phyloP scores from a whole-genome alignment of 2,888 invertebrate genomes.

The Drosophila kuntzei region DNA sequence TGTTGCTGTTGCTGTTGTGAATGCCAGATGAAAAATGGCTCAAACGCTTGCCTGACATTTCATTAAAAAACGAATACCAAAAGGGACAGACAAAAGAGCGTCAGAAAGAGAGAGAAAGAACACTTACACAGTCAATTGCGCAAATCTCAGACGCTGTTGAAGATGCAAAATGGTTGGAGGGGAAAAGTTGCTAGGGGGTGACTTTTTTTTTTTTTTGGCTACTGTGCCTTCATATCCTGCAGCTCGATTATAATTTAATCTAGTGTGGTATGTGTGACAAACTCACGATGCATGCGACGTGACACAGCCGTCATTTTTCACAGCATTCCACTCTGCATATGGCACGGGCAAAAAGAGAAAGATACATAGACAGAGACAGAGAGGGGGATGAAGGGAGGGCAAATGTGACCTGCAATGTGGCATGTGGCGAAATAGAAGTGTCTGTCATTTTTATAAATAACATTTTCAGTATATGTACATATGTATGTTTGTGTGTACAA shows the following conservation, averaged over 20 bases:
- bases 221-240: conserved; percentile 51
- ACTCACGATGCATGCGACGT: conserved; percentile 70
- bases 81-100: conserved; percentile 26
- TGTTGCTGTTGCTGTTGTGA: conserved; percentile 29
- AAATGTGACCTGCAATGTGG: conserved; percentile 61
- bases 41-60: conserved; percentile 69
- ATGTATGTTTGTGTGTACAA: conserved; percentile 28
- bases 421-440: conserved; percentile 77
- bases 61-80: conserved; percentile 69
- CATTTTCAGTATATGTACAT: conserved; percentile 60
- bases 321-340: conserved; percentile 65
- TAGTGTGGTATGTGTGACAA: conserved; percentile 82
- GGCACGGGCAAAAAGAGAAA: conserved; percentile 11
- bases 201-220: conserved; percentile 20
- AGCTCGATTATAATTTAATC: conserved; percentile 81
- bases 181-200: neutral
- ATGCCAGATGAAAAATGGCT: conserved; percentile 72
- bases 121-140: conserved; percentile 81
- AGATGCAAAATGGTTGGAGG: conserved; percentile 53
- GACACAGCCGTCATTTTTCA: conserved; percentile 76
- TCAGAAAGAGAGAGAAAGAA: conserved; percentile 20
- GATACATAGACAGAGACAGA: neutral
- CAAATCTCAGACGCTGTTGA: conserved; percentile 69
- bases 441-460: conserved; percentile 81
- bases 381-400: conserved; percentile 11